These are phyloP conservation scores for Zelostemma sp. DNA, from an alignment of 1,140 invertebrate species.

Conservation along the genomic window DNA sequence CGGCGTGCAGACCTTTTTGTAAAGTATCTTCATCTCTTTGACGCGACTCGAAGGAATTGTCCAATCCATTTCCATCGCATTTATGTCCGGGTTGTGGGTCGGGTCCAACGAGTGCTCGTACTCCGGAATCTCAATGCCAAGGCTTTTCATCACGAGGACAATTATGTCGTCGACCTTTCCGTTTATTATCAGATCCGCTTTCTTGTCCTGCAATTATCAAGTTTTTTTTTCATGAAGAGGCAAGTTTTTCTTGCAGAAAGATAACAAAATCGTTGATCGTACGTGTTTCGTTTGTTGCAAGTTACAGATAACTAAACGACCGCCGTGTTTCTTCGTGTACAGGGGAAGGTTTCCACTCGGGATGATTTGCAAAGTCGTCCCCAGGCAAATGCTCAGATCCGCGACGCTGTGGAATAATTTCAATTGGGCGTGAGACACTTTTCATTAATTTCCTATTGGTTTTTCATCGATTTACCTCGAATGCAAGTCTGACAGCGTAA, in stretches of 20 bases:
- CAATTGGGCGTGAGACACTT: no score
- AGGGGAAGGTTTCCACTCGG: conserved; percentile 96
- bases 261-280: conserved; percentile 57
- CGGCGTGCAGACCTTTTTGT: conserved; percentile 68
- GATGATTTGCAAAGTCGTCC: conserved; percentile 97
- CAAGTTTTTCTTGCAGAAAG: no score
- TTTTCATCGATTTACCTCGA: conserved; percentile 82
- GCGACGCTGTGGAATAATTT: conserved; percentile 76
- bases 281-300: conserved; percentile 97
- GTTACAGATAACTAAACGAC: conserved; percentile 95
- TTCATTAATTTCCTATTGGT: conserved; percentile 7
- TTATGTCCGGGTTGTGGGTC: conserved; percentile 70
- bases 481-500: conserved; percentile 88
- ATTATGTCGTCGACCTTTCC: conserved; percentile 92
- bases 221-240: no score
- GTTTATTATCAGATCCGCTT: conserved; percentile 91
- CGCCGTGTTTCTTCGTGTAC: conserved; percentile 87
- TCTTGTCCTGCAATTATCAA: conserved; percentile 80
- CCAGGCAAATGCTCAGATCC: conserved; percentile 93
- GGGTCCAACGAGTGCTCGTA: conserved; percentile 80
- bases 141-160: conserved; percentile 79
- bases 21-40: conserved; percentile 71
- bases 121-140: conserved; percentile 79
- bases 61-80: conserved; percentile 72
- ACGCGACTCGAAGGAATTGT: conserved; percentile 71